Evolutionary conservation across 2,888 invertebrate genomes (phyloP).

Genomic region (Polydrusus tereticollis): DNA sequence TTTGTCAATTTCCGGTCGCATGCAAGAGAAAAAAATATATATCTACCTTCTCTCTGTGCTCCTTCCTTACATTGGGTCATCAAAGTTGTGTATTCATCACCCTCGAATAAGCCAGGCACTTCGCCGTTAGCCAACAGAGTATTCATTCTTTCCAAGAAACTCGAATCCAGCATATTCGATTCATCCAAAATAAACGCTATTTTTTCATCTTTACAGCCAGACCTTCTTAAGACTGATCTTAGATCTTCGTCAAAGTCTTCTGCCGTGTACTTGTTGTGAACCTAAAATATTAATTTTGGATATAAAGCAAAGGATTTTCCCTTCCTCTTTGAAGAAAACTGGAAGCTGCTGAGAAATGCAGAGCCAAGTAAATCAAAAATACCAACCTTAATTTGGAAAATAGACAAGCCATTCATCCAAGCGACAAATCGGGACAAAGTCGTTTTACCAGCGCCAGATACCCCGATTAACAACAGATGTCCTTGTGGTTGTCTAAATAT

Average conservation of each 20-base stretch:
- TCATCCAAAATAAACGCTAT: slow-evolving; percentile 99
- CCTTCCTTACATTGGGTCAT: slow-evolving; percentile 99
- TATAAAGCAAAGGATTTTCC: too few species aligned
- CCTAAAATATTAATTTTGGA: slow-evolving; percentile 65
- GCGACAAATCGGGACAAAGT: slow-evolving; percentile 99
- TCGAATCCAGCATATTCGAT: slow-evolving; percentile 98
- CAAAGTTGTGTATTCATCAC: slow-evolving; percentile 97
- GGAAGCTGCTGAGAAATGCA: too few species aligned
- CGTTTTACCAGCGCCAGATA: slow-evolving; percentile 99
- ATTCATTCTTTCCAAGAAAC: slow-evolving; percentile 99
- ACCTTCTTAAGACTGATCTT: slow-evolving; percentile 86
- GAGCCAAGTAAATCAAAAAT: not conserved
- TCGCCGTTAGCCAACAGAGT: slow-evolving; percentile 98
- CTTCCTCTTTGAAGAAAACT: too few species aligned
- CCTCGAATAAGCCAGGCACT: slow-evolving; percentile 94
- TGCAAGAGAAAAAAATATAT: too few species aligned
- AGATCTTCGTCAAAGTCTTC: slow-evolving; percentile 99
- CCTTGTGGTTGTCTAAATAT: slow-evolving; percentile 99
- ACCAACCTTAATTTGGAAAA: slow-evolving; percentile 93
- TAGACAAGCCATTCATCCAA: slow-evolving; percentile 99
- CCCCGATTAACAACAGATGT: slow-evolving; percentile 96
- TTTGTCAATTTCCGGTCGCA: too few species aligned
- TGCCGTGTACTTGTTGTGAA: slow-evolving; percentile 98
- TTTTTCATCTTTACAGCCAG: slow-evolving; percentile 96
- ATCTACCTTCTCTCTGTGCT: slow-evolving; percentile 92